phyloP scores from a whole-genome alignment of 2,113 vertebrate genomes.

The Rissa tridactyla region DNA sequence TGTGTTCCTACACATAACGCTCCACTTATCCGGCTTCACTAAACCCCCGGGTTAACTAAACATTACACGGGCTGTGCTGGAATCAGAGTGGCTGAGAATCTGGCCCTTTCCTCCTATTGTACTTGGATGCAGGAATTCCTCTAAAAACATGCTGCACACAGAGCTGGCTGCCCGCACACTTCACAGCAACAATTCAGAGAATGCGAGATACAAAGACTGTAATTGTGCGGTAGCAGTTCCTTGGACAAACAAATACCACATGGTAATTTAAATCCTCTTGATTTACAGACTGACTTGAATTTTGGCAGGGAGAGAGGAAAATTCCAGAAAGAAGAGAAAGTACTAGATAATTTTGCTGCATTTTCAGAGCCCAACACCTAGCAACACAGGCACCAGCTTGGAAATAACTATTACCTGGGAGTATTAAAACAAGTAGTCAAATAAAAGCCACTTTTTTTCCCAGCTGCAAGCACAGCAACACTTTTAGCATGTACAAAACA shows the following conservation, averaged over 20 bases:
- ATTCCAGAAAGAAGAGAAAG: not conserved
- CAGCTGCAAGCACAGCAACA: not conserved
- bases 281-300: not conserved
- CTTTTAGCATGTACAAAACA: not conserved
- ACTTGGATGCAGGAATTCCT: slow-evolving; percentile 46
- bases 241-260: not conserved
- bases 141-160: not conserved
- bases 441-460: not conserved
- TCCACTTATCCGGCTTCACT: not conserved
- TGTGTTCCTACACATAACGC: not conserved
- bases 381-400: not conserved
- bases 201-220: not conserved
- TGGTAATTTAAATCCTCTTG: not conserved
- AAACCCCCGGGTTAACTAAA: not conserved
- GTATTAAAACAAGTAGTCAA: not conserved
- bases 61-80: not conserved
- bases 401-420: not conserved
- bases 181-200: not conserved
- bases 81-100: not conserved
- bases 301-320: not conserved
- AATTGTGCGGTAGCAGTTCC: not conserved
- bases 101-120: slow-evolving; percentile 58
- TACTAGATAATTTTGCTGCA: not conserved
- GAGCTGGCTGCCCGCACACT: not conserved
- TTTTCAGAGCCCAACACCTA: not conserved